Percentiles rank a stretch among this genome's conserved stretches.
These are phyloP conservation scores for Arrhamphus sclerolepis DNA, from an alignment of 2,797 vertebrate genomes.

Conservation along the genomic window DNA sequence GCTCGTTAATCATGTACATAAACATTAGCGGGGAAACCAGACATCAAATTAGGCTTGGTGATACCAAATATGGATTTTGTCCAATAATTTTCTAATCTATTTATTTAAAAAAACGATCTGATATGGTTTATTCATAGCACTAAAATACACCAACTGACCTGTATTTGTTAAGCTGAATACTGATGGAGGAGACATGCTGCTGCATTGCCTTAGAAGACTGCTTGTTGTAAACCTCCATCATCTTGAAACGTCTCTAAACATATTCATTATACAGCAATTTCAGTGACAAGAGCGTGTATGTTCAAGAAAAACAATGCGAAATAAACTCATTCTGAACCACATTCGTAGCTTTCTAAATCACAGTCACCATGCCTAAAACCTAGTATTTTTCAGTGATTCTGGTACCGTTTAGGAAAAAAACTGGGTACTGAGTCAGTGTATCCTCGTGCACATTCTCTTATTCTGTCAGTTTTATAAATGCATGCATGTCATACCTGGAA, in stretches of 20 bases:
- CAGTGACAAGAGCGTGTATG: background rate
- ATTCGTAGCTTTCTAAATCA: constrained; percentile 3
- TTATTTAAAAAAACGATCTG: background rate
- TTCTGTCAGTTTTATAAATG: background rate
- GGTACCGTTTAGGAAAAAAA: background rate
- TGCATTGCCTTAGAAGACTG: constrained; percentile 83
- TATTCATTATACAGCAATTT: constrained; percentile 3
- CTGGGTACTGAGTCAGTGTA: background rate
- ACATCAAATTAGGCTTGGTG: background rate
- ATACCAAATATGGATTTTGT: background rate
- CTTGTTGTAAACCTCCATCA: constrained; percentile 86
- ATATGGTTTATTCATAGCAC: background rate
- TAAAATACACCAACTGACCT: constrained; percentile 78
- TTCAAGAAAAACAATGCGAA: constrained; percentile 1
- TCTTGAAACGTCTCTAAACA: constrained; percentile 80
- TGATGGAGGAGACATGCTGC: constrained; percentile 83
- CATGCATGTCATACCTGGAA: constrained; percentile 76
- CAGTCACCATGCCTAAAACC: background rate
- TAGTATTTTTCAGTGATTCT: background rate
- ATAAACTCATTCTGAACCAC: background rate
- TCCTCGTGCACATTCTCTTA: background rate
- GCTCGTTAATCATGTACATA: background rate
- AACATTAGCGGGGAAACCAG: background rate
- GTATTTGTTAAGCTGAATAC: constrained; percentile 76
- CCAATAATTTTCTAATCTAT: background rate